These are phyloP conservation scores for Macrotis lagotis DNA, from an alignment of 2,113 vertebrate genomes.

Conservation along the genomic window DNA sequence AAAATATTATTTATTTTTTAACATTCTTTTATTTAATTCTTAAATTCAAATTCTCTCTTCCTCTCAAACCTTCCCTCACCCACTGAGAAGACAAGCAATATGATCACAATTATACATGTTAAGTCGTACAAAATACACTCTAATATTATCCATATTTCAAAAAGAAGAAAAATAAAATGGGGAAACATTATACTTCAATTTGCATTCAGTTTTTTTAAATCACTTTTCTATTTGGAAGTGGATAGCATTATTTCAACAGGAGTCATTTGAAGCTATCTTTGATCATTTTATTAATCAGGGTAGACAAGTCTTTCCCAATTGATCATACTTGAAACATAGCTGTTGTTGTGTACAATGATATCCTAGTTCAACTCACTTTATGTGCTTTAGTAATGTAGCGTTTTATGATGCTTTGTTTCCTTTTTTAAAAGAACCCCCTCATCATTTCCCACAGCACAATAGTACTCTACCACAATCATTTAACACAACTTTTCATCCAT, in stretches of 20 bases:
- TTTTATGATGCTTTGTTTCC: background rate
- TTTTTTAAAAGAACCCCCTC: background rate
- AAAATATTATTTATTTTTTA: background rate
- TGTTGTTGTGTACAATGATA: background rate
- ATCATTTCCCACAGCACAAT: background rate
- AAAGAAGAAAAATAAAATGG: background rate
- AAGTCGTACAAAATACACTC: background rate
- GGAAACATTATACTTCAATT: too few species aligned
- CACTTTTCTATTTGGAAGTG: background rate
- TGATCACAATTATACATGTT: background rate
- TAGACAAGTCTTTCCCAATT: background rate
- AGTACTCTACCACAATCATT: background rate
- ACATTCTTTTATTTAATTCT: background rate
- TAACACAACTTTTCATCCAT: background rate
- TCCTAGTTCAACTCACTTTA: background rate
- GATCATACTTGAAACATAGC: background rate
- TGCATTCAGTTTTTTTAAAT: too few species aligned
- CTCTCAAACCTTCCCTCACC: background rate
- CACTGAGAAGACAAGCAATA: background rate
- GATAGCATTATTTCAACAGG: background rate
- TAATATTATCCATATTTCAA: background rate
- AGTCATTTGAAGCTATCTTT: background rate
- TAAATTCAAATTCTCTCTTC: background rate
- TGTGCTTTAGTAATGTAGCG: background rate
- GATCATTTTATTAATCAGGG: background rate